Conservation (phyloP, 2,888 invertebrate species). For the Sminthurides aquaticus region DNA sequence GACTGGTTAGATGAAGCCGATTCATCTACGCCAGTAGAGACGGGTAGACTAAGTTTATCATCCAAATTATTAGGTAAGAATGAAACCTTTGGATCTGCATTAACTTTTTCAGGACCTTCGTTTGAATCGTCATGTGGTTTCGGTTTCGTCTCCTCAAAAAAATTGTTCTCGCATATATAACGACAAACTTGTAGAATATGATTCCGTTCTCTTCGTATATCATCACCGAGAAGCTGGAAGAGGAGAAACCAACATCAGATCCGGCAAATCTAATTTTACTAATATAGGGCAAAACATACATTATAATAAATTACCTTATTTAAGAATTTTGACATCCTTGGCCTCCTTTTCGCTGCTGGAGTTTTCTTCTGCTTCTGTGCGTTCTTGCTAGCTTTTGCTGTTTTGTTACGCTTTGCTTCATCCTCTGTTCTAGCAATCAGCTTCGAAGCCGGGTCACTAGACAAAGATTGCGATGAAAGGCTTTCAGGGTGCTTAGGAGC, state of each 20-base stretch:
- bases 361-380: neutral
- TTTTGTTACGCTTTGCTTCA: no score
- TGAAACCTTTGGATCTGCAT: no score
- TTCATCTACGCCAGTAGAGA: no score
- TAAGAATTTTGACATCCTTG: slow-evolving; percentile 16
- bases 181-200: slow-evolving; percentile 77
- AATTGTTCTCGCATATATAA: slow-evolving; percentile 67
- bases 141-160: slow-evolving; percentile 53
- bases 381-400: no score
- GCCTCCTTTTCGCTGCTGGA: slow-evolving; percentile 5
- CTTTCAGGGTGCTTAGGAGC: no score
- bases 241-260: no score
- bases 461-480: no score
- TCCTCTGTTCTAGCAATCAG: neutral
- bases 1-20: no score
- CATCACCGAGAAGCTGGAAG: slow-evolving; percentile 59
- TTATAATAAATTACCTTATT: slow-evolving; percentile 12
- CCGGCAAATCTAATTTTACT: neutral
- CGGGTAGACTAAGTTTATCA: no score
- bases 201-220: slow-evolving; percentile 80
- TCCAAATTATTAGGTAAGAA: no score
- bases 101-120: no score
- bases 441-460: neutral
- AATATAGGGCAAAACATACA: neutral
- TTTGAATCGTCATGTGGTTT: neutral